Conservation (phyloP, 37 sponge, comb jelly and placozoan genomes). For the Crambe crambe region DNA sequence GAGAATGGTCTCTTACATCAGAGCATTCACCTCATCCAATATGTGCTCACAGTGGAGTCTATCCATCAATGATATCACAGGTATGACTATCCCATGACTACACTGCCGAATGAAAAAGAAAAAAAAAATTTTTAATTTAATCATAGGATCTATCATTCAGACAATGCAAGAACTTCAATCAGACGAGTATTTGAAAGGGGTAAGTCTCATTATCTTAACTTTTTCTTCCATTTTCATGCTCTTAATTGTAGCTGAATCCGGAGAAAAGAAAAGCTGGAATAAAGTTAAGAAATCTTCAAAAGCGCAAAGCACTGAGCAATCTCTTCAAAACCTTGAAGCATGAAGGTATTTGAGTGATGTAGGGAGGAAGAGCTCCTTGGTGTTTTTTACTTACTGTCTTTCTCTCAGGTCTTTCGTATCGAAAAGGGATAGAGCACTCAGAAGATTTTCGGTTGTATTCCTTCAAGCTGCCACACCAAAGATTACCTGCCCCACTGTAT, state of each 20-base stretch:
- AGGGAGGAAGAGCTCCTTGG: neutral
- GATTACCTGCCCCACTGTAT: neutral
- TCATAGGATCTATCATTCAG: slow-evolving; percentile 7
- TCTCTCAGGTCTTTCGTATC: slow-evolving; percentile 31
- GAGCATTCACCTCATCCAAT: neutral
- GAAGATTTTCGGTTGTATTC: neutral
- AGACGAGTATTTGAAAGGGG: slow-evolving; percentile 25
- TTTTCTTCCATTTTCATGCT: neutral
- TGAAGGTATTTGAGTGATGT: slow-evolving; percentile 23
- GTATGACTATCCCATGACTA: neutral
- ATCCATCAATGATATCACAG: slow-evolving; percentile 6
- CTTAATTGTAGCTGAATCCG: slow-evolving; percentile 25
- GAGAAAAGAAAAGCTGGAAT: slow-evolving; percentile 53
- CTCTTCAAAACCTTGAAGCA: slow-evolving; percentile 50
- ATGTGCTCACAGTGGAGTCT: slow-evolving; percentile 10
- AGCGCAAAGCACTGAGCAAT: slow-evolving; percentile 49
- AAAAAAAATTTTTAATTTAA: neutral
- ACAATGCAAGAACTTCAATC: slow-evolving; percentile 22
- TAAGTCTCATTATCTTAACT: neutral
- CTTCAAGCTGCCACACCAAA: slow-evolving; percentile 16
- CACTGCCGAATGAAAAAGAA: neutral
- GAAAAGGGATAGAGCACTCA: slow-evolving; percentile 10
- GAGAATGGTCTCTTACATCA: slow-evolving; percentile 8
- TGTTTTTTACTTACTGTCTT: neutral
- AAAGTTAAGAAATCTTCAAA: slow-evolving; percentile 29